A percentile compares a stretch with the other conserved stretches of the same genome.
Evolutionary conservation across 2,113 vertebrate genomes (phyloP).

Genomic region (Amia ocellicauda): DNA sequence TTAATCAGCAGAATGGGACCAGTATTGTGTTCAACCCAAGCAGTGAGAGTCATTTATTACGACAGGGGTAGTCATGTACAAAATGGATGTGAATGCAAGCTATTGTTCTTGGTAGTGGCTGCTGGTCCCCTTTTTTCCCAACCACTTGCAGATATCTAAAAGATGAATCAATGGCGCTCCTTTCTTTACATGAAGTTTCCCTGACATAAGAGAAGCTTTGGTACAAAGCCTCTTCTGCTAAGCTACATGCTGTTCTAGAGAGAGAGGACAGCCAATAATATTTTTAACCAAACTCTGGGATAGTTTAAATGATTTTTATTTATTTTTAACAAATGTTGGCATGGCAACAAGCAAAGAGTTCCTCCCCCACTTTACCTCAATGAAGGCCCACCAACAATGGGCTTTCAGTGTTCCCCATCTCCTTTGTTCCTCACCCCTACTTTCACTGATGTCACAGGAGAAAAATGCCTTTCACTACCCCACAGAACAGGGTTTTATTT

Average conservation of each 20-base stretch:
- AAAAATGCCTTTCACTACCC: background rate
- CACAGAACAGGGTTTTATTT: background rate
- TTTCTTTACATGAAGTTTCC: background rate
- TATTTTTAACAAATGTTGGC: conserved; percentile 12
- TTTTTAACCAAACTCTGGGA: background rate
- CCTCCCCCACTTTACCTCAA: background rate
- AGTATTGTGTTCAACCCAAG: conserved; percentile 9
- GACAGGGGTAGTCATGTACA: background rate
- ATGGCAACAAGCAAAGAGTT: background rate
- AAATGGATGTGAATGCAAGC: conserved; percentile 14
- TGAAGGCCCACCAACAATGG: background rate
- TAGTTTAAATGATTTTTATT: background rate
- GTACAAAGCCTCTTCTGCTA: no score
- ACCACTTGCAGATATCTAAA: conserved; percentile 11
- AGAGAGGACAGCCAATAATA: background rate
- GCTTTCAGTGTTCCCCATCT: background rate
- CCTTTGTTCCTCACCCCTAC: background rate
- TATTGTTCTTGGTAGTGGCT: background rate
- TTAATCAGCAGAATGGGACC: background rate
- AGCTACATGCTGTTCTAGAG: background rate
- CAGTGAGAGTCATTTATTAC: conserved; percentile 11
- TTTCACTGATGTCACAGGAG: conserved; percentile 3
- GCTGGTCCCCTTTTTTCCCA: background rate
- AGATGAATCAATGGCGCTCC: conserved; percentile 8
- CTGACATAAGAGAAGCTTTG: no score